A percentile compares a stretch with the other conserved stretches of the same genome.
These are phyloP conservation scores for Metellina segmentata DNA, from an alignment of 2,888 invertebrate species.

Conservation along the genomic window DNA sequence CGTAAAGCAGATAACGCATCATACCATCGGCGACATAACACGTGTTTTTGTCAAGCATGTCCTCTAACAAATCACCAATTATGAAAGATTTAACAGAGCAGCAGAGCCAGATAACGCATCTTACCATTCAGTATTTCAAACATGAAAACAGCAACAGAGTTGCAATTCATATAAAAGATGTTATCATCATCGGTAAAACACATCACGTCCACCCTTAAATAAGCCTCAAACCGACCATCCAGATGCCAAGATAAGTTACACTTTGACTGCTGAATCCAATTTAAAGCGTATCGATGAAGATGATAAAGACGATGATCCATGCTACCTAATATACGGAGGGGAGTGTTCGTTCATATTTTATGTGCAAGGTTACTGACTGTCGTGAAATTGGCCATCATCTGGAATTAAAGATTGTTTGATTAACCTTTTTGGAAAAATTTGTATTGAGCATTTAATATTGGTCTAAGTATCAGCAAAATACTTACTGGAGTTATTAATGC, in stretches of 20 bases:
- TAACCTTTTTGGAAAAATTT: neutral
- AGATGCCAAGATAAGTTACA: neutral
- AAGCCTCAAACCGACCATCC: neutral
- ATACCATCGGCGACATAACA: too few species aligned
- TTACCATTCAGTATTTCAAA: neutral
- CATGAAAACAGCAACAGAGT: neutral
- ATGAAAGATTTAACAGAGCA: too few species aligned
- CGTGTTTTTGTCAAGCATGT: too few species aligned
- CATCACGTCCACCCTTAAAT: neutral
- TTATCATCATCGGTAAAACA: neutral
- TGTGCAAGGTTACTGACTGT: neutral
- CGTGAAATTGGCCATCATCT: neutral
- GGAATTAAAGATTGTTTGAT: constrained; percentile 17
- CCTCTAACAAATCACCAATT: too few species aligned
- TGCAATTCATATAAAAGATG: neutral
- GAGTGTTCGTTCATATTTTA: neutral
- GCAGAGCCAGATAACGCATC: too few species aligned
- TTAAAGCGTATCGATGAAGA: neutral
- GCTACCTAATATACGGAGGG: constrained; percentile 15
- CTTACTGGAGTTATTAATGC: too few species aligned
- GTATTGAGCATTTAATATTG: too few species aligned
- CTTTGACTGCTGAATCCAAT: neutral
- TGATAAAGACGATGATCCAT: constrained; percentile 8
- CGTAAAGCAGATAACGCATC: too few species aligned
- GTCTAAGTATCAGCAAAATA: too few species aligned